A percentile compares a stretch with the other conserved stretches of the same genome.
Evolutionary conservation across 1,140 invertebrate genomes (phyloP).

Genomic region (Drosophila arawakana): DNA sequence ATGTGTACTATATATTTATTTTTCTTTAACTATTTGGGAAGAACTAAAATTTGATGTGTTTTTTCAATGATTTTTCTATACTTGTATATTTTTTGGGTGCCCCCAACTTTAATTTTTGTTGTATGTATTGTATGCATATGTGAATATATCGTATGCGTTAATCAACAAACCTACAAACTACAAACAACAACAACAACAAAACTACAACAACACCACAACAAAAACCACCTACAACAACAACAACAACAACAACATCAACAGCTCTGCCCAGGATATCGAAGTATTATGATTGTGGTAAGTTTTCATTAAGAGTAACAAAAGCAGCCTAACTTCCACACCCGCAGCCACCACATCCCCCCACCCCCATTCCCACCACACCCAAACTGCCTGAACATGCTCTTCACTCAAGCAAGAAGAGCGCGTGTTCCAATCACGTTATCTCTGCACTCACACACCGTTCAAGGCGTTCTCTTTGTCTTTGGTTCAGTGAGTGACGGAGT

Average conservation of each 20-base stretch:
- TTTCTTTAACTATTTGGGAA: constrained; percentile 8
- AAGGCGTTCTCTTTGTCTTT: neutral
- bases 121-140: constrained; percentile 20
- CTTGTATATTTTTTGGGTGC: constrained; percentile 57
- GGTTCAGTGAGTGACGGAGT: neutral
- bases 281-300: constrained; percentile 89
- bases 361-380: neutral
- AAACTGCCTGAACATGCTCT: neutral
- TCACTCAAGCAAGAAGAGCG: no score
- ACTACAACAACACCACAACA: constrained; percentile 50
- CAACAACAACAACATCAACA: constrained; percentile 68
- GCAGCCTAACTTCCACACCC: neutral
- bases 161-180: constrained; percentile 49
- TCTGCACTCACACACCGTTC: no score
- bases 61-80: constrained; percentile 64
- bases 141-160: constrained; percentile 53
- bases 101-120: constrained; percentile 54
- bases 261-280: constrained; percentile 88
- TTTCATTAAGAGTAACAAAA: constrained; percentile 9
- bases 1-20: neutral
- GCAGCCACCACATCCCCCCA: neutral
- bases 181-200: constrained; percentile 45
- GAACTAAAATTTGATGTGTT: constrained; percentile 58
- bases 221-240: constrained; percentile 46
- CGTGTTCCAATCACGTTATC: no score